A percentile compares a stretch with the other conserved stretches of the same genome.
Conservation (phyloP, 2,888 invertebrate genomes). For the Cyaniris semiargus region DNA sequence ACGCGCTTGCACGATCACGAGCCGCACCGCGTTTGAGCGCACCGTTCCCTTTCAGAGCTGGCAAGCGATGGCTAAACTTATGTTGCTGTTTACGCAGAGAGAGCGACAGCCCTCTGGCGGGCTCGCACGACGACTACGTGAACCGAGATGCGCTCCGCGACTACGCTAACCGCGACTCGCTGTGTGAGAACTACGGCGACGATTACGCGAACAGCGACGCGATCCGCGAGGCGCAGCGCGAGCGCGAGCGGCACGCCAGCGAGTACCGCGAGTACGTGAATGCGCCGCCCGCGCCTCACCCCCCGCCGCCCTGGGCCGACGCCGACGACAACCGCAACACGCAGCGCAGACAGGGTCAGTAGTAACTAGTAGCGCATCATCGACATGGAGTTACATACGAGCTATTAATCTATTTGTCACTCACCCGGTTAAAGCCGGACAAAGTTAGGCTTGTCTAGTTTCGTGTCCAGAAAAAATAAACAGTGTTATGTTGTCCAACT, state of each 20-base stretch:
- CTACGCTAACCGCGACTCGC: constrained; percentile 72
- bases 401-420: too few species aligned
- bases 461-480: too few species aligned
- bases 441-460: too few species aligned
- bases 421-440: too few species aligned
- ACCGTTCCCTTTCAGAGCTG: constrained; percentile 64
- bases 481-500: too few species aligned
- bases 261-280: constrained; percentile 77
- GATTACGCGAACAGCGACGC: constrained; percentile 77
- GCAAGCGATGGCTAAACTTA: constrained; percentile 72
- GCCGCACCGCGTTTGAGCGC: constrained; percentile 57
- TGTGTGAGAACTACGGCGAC: constrained; percentile 74
- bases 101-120: constrained; percentile 71
- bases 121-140: constrained; percentile 72
- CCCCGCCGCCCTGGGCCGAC: constrained; percentile 25
- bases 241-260: constrained; percentile 59
- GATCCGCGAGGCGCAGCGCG: constrained; percentile 73
- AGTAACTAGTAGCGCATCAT: neutral
- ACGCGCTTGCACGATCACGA: constrained; percentile 37
- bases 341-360: constrained; percentile 59
- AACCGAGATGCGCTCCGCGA: constrained; percentile 71
- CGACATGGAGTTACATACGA: neutral
- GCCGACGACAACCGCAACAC: constrained; percentile 68
- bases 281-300: constrained; percentile 63
- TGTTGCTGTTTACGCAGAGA: constrained; percentile 79